These are phyloP conservation scores for Mastacembelus armatus DNA, from an alignment of 2,797 vertebrate species.

Conservation along the genomic window DNA sequence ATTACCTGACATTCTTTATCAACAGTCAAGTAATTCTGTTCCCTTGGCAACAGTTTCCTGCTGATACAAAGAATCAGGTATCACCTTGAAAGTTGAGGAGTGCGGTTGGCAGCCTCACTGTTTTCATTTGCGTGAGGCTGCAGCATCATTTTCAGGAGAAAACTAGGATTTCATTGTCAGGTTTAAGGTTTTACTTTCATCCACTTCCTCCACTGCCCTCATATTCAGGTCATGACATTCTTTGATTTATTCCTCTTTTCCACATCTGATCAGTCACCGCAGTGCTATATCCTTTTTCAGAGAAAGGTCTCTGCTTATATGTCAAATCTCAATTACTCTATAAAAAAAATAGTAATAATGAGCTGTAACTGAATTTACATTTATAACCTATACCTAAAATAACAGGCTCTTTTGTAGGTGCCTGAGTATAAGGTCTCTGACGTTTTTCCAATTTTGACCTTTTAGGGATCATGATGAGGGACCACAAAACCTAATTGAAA, in stretches of 20 bases:
- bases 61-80: conserved; percentile 79
- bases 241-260: conserved; percentile 40
- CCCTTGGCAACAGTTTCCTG: conserved; percentile 81
- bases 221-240: conserved; percentile 48
- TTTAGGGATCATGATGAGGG: conserved; percentile 15
- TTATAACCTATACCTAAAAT: conserved; percentile 1
- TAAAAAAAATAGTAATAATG: conserved; percentile 16
- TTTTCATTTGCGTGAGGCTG: conserved; percentile 65
- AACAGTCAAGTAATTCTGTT: conserved; percentile 83
- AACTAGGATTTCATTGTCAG: conserved; percentile 41
- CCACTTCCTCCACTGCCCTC: conserved; percentile 11
- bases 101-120: conserved; percentile 57
- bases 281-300: conserved; percentile 3
- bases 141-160: conserved; percentile 50
- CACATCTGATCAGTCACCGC: conserved; percentile 29
- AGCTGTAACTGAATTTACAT: conserved; percentile 35
- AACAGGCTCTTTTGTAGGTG: neutral
- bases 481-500: conserved; percentile 48
- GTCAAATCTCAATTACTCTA: conserved; percentile 7
- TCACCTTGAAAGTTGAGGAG: conserved; percentile 81
- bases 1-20: conserved; percentile 83
- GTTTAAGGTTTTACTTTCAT: conserved; percentile 38
- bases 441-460: conserved; percentile 21
- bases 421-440: conserved; percentile 26
- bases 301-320: conserved; percentile 11